phyloP scores from a whole-genome alignment of 2,113 vertebrate genomes.

The Chlorodrepanis virens region DNA sequence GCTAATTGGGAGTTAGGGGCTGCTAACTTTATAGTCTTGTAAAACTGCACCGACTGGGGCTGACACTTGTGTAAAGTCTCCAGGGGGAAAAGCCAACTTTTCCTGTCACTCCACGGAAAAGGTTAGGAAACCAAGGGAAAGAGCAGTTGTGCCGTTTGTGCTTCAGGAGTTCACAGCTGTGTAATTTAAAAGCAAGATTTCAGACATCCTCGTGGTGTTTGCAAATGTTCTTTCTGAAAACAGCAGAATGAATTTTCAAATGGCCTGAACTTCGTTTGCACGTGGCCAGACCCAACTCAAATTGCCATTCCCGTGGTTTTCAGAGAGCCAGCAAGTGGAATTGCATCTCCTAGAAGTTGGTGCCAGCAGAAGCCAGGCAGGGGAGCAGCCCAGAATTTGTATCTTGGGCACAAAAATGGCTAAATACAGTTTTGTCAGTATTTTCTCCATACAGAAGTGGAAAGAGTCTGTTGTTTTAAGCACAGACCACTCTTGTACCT shows the following conservation, averaged over 20 bases:
- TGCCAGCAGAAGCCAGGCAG: neutral
- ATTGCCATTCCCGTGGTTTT: neutral
- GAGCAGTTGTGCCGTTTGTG: neutral
- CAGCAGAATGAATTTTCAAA: neutral
- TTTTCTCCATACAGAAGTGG: neutral
- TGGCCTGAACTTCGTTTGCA: neutral
- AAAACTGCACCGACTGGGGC: conserved; percentile 37
- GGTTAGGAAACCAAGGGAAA: neutral
- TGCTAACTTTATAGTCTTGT: conserved; percentile 70
- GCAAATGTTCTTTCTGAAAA: neutral
- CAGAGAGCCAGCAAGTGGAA: neutral
- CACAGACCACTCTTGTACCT: neutral
- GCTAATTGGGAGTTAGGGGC: conserved; percentile 66
- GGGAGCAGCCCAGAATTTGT: neutral
- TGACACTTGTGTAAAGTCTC: neutral
- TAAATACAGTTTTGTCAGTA: neutral
- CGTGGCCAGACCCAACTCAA: neutral
- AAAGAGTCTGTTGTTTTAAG: neutral
- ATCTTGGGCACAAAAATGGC: neutral
- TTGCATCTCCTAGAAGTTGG: neutral
- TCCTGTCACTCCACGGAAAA: neutral
- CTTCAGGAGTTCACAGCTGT: neutral
- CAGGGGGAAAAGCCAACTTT: neutral
- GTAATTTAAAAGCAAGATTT: neutral
- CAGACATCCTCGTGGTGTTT: neutral